Conservation (phyloP, 2,113 vertebrate species). For the Scortum barcoo region DNA sequence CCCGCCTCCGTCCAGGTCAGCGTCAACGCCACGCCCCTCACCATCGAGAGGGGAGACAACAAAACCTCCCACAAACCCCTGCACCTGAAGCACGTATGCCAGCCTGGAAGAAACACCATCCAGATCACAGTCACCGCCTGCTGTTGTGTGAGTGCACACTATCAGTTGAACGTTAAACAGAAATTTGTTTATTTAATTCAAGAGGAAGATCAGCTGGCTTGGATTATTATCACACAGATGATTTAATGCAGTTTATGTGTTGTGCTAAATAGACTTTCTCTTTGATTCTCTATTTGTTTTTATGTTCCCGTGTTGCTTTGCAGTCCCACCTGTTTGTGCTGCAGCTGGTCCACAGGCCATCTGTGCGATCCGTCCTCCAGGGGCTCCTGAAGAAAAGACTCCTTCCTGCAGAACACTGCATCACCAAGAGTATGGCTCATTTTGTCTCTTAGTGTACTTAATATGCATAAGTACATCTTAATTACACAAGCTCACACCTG, state of each 20-base stretch:
- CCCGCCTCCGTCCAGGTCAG: constrained; percentile 99
- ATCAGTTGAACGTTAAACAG: neutral
- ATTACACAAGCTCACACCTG: constrained; percentile 45
- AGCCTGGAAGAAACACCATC: constrained; percentile 98
- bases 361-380: constrained; percentile 97
- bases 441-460: constrained; percentile 34
- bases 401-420: constrained; percentile 98
- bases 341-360: constrained; percentile 98
- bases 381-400: constrained; percentile 98
- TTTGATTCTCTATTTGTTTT: constrained; percentile 20
- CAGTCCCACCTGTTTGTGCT: constrained; percentile 99
- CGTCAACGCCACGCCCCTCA: constrained; percentile 98
- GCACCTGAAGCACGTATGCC: constrained; percentile 98
- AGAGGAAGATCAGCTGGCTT: constrained; percentile 1
- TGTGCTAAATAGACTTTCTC: neutral
- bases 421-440: constrained; percentile 94
- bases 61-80: constrained; percentile 99
- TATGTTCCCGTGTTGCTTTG: constrained; percentile 47
- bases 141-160: constrained; percentile 93
- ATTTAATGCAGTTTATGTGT: neutral
- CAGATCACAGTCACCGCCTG: constrained; percentile 99
- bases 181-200: constrained; percentile 10
- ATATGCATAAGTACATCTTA: constrained; percentile 51
- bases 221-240: neutral
- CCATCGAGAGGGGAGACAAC: constrained; percentile 98